Conservation (phyloP, 2,113 vertebrate species). For the Tenebrosternarchus preto region DNA sequence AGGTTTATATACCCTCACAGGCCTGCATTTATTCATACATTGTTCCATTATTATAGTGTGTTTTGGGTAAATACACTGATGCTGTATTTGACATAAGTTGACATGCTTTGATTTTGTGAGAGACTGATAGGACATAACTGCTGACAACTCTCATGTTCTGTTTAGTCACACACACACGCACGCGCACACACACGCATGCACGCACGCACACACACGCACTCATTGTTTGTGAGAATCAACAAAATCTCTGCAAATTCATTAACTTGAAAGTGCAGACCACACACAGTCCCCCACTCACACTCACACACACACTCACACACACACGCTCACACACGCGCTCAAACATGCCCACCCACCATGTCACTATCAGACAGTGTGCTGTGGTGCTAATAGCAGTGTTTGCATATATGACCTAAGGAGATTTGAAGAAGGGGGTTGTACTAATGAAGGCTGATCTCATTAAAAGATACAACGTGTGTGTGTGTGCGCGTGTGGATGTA, state of each 20-base stretch:
- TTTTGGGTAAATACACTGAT: too few relatives aligned
- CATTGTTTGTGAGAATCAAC: conserved; percentile 73
- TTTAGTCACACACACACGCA: conserved; percentile 35
- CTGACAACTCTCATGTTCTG: conserved; percentile 47
- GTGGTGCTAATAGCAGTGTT: too few relatives aligned
- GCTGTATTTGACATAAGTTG: not conserved
- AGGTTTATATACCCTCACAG: not conserved
- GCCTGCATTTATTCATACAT: not conserved
- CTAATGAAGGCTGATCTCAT: conserved; percentile 84
- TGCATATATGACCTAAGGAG: too few relatives aligned
- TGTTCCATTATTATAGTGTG: too few relatives aligned
- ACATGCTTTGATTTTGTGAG: not conserved
- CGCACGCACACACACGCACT: conserved; percentile 56
- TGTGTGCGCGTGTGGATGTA: conserved; percentile 18
- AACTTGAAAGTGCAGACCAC: too few relatives aligned
- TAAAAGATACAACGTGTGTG: conserved; percentile 53
- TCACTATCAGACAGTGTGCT: too few relatives aligned
- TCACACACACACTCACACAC: too few relatives aligned
- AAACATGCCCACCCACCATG: too few relatives aligned
- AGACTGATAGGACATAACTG: not conserved
- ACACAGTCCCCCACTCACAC: too few relatives aligned
- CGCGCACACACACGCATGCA: conserved; percentile 11
- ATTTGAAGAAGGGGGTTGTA: too few relatives aligned
- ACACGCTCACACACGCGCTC: too few relatives aligned
- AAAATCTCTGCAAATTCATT: too few relatives aligned